phyloP scores from a whole-genome alignment of 64 coral and sea anemone genomes.

The Pachyseris speciosa region DNA sequence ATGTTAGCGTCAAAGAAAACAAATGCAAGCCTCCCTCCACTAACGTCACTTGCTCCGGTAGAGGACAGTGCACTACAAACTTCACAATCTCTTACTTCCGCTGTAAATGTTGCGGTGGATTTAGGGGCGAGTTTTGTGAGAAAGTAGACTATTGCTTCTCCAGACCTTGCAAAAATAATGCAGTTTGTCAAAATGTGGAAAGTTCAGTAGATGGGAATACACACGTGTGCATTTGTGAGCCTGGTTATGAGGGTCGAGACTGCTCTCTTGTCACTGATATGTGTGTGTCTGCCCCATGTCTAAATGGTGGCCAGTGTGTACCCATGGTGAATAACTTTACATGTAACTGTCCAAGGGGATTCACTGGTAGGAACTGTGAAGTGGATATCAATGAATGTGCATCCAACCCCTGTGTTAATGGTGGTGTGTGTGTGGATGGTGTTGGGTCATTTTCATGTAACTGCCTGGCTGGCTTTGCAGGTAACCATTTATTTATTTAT shows the following conservation, averaged over 20 bases:
- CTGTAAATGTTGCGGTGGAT: conserved; percentile 93
- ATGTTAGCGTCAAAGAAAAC: conserved; percentile 81
- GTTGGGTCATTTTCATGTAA: conserved; percentile 71
- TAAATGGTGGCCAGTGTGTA: conserved; percentile 71
- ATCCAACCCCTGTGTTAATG: conserved; percentile 85
- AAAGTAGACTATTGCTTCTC: conserved; percentile 92
- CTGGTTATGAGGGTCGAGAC: conserved; percentile 86
- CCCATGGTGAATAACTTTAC: conserved; percentile 84
- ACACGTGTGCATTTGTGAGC: conserved; percentile 86
- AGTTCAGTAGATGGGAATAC: conserved; percentile 49
- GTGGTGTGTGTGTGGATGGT: conserved; percentile 75
- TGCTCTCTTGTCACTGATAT: conserved; percentile 87
- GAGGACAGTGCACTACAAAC: conserved; percentile 86
- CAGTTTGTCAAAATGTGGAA: conserved; percentile 81
- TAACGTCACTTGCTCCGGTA: conserved; percentile 53
- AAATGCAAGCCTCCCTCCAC: conserved; percentile 32
- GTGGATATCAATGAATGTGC: conserved; percentile 87
- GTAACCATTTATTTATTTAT: conserved; percentile 29
- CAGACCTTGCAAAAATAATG: conserved; percentile 91
- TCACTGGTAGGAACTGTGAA: conserved; percentile 79
- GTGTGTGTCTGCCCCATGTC: conserved; percentile 86
- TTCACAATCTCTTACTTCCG: conserved; percentile 75
- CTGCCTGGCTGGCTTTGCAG: conserved; percentile 88
- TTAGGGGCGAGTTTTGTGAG: conserved; percentile 93
- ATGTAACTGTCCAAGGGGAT: conserved; percentile 82